Base-by-base conservation (phyloP, 2,888 invertebrate genomes). In the Acleris laterana region DNA sequence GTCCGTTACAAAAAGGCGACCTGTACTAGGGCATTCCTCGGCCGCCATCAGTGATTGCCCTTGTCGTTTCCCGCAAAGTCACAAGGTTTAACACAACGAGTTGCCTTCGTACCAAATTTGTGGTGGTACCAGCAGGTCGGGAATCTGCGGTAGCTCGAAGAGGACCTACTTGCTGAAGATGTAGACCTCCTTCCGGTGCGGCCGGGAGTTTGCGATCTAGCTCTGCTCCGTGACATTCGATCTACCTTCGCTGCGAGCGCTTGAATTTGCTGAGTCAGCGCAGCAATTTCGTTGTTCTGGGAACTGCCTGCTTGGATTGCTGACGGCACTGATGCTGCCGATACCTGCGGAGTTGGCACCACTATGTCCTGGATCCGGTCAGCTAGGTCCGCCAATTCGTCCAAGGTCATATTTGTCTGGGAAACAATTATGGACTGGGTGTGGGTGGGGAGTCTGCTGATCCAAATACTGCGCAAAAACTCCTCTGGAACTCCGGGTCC, bases 291-390 rank as follows among this genome's bases (percentile, higher is more conserved):
- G 13, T 13, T 11, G 16, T 16, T 42, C 16, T 16, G 42, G 42
- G 42, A 42, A 16, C 42, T 28, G 7, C 7, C 7, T 7, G 28
- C 20, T 20, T 3, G 42, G 11, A 11, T 16, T 16, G 42, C 16
- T 42, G 42, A 42, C 16, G 42, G 3, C 42, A 16, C 3, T 44
- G 46, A 19, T 17, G 25, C 22, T 16, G 38, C 55, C 20, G 69
- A 64, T 4, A 67, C 64, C 5, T 50, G 44, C 0, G 63, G 68
- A 13, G 57, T 22, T 9, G 60, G 19, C 11, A 66, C 62, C 1
- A 68, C 70, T 1, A 69, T 62, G 7, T 72, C 72, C 5, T 64
- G 52, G 1, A 72, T 59, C 16, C 46, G 60, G 25, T 72, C 71
- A 0, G 69, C 70, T 7, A 70, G 44, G 0, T 71, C 70, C 1